Evolutionary conservation across 2,888 invertebrate species (phyloP), one percentile per base, ranked within the genome.

Genomic region (Eupelmus urozonus): DNA sequence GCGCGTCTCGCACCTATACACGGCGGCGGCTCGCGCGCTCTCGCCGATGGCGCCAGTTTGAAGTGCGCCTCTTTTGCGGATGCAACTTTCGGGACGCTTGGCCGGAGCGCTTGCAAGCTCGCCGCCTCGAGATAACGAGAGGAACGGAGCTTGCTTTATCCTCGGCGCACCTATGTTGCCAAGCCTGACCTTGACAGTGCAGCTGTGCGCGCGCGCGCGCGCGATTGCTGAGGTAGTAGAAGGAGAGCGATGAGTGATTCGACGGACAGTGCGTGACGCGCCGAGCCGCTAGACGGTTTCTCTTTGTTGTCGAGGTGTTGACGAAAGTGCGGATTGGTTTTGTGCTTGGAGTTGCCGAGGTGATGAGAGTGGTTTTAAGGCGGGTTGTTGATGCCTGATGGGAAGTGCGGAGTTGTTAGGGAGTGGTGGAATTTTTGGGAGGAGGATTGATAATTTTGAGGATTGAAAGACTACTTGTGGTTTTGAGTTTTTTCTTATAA

Each of bases 41-140:
- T 75, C 78, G 71, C n/a, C n/a, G n/a, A 25, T 88, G 89, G 88
- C 88, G 88, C 88, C 89, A 89, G 89, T 89, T 89, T 88, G 87
- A 88, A 88, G 87, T 84, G 88, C 86, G 87, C 88, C 87, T 85
- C 86, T 88, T 85, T 85, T 86, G 87, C 85, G 89, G 84, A 85
- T 89, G 89, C 88, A 88, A 51, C 63, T 34, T 40, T 13, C 42
- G n/a, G n/a, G n/a, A n/a, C 0, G 29, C 42, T 23, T 2, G 3
- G 34, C 2, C 49, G 29, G 11, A 13, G 27, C 34, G 62, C 57
- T 67, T 55, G 76, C 76, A 67, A 69, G 67, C 67, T 67, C 13
- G 7, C n/a, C 40, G 5, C 29, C 27, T 16, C 7, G n/a, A n/a
- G n/a, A n/a, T 13, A 51, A 1, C 60, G 60, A n/a, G n/a, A n/a